Evolutionary conservation across 2,113 vertebrate species (phyloP), one percentile per base, ranked within the genome.

Genomic region (Willisornis vidua): DNA sequence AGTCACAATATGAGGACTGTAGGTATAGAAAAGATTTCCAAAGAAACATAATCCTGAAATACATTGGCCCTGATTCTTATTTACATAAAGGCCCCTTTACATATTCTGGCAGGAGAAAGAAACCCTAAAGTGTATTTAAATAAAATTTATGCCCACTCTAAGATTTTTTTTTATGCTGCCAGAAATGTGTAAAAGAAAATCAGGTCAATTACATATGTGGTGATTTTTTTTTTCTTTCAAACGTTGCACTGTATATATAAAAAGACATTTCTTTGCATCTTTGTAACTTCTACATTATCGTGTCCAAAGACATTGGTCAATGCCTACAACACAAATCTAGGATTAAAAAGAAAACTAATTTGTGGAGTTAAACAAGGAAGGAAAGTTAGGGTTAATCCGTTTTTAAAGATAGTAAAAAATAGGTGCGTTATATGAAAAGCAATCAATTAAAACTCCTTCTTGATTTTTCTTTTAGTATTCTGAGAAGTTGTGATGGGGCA

Each of bases 81-180:
- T 96, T 93, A 65, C 29, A 33, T 63, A 78, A 93, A 80, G 67
- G 52, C 17, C 28, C 28, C 35, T 91, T 95, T 84, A 79, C 51
- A 92, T 9, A 52, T 83, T 80, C 65, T 95, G 85, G 72, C 63
- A 91, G 29, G 11, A 85, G 33, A 93, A 77, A 91, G 28, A 15
- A 93, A 66, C 57, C 15, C 28, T 93, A 63, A 88, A 65, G 26
- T 48, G 31, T 67, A 71, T 92, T 94, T 90, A 88, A 93, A 57
- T 90, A 70, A 86, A 84, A 91, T 90, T 95, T 85, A 85, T 93
- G 62, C 71, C 74, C 55, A 63, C 19, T 80, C 29, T 51, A 87
- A 70, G 14, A 9, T 46, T 46, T 28, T 75, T 49, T 92, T 91
- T 85, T 85, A 43, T 67, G 43, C 19, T 90, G 29, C 39, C 79